Evolutionary conservation across 2,888 invertebrate species (phyloP).

Genomic region (Cantharis rufa): DNA sequence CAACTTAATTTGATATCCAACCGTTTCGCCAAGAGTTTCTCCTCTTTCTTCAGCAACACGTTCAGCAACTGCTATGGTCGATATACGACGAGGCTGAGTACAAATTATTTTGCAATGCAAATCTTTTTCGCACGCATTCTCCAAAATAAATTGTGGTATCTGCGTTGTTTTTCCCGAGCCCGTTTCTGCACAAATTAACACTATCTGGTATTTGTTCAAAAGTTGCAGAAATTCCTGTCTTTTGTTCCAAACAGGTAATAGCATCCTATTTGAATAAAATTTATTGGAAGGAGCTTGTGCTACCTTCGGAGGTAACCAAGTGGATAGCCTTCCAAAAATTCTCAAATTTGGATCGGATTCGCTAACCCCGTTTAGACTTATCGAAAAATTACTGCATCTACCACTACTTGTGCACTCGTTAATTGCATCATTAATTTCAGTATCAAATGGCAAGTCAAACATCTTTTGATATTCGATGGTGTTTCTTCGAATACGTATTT

Average conservation of each 20-base stretch:
- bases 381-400: not conserved
- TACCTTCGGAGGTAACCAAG: conserved; percentile 19
- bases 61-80: conserved; percentile 88
- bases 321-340: conserved; percentile 20
- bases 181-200: conserved; percentile 81
- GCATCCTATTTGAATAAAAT: conserved; percentile 63
- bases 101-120: conserved; percentile 83
- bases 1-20: conserved; percentile 90
- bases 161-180: conserved; percentile 96
- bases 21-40: conserved; percentile 61
- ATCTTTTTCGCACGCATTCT: conserved; percentile 66
- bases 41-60: conserved; percentile 73
- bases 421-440: conserved; percentile 4
- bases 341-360: conserved; percentile 5
- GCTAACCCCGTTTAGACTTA: not conserved
- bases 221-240: conserved; percentile 69
- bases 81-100: conserved; percentile 90
- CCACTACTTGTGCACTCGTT: not conserved
- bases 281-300: conserved; percentile 60
- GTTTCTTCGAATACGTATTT: not conserved
- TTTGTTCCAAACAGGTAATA: conserved; percentile 71
- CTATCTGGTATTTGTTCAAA: conserved; percentile 69
- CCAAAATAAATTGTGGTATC: conserved; percentile 90
- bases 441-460: conserved; percentile 4
- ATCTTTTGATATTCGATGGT: not conserved